phyloP scores from a whole-genome alignment of 64 coral and sea anemone species.

The Orbicella faveolata region DNA sequence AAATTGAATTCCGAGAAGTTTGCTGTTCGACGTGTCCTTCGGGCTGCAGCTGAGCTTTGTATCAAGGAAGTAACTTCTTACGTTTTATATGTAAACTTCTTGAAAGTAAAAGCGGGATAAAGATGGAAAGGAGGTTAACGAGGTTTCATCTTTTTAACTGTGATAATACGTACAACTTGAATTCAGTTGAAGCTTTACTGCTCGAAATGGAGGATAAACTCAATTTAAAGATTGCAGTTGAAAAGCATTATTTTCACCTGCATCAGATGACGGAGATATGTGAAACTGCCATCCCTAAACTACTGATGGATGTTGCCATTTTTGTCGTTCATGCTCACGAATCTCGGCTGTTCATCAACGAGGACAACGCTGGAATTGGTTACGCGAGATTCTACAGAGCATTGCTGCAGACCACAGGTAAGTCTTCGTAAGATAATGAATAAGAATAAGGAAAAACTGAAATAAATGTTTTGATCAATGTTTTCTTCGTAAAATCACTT shows the following conservation, averaged over 20 bases:
- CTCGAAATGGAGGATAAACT: not conserved
- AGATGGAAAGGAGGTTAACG: not conserved
- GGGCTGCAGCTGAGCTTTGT: not conserved
- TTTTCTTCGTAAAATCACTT: not conserved
- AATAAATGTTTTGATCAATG: not conserved
- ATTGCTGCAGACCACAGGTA: slow-evolving; percentile 60
- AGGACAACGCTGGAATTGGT: slow-evolving; percentile 68
- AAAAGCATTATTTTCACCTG: slow-evolving; percentile 50
- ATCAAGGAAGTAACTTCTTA: not conserved
- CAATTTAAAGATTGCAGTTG: not conserved
- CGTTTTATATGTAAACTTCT: not conserved
- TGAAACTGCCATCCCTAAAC: not conserved
- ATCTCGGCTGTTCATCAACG: slow-evolving; percentile 70
- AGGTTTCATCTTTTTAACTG: slow-evolving; percentile 78
- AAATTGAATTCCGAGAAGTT: too few species aligned
- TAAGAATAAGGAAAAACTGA: too few species aligned
- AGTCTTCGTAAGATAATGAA: not conserved
- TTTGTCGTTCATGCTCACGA: slow-evolving; percentile 88
- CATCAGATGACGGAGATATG: slow-evolving; percentile 50
- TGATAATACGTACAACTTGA: slow-evolving; percentile 58
- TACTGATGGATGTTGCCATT: slow-evolving; percentile 58
- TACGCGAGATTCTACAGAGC: slow-evolving; percentile 73
- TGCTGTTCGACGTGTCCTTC: not conserved
- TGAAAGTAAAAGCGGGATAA: not conserved
- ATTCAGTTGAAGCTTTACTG: slow-evolving; percentile 28